Evolutionary conservation across 2,797 vertebrate genomes (phyloP), one percentile per base, ranked within the genome.

Genomic region (Acestrorhynchus altus): DNA sequence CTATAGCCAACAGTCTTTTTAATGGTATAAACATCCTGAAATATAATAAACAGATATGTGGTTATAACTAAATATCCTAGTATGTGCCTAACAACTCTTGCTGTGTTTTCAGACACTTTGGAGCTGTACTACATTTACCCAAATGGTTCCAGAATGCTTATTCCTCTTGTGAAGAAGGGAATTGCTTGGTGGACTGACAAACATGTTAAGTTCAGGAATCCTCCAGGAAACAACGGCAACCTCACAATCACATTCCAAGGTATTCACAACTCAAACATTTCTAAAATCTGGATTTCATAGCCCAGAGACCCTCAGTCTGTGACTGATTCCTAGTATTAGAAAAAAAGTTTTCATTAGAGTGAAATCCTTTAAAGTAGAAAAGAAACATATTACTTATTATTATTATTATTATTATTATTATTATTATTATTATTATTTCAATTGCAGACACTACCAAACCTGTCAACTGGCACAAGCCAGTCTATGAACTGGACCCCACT

Each of bases 171-270:
- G 28, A 99, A 95, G 87, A 98, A 94, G 85, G 97, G 96, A 59
- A 98, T 99, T 72, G 98, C 97, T 0, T 99, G 97, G 97, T 99
- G 97, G 97, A 99, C 98, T 64, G 98, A 99, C 92, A 99, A 98
- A 89, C 93, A 97, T 69, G 96, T 98, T 11, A 99, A 99, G 84
- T 99, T 99, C 89, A 96, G 95, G 90, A 99, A 99, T 91, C 97
- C 98, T 18, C 82, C 91, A 71, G 95, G 94, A 90, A 91, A 77
- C 80, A 76, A 90, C 83, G 76, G 79, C 76, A 95, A 93, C 81
- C 92, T 99, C 4, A 89, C 93, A 24, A 72, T 74, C 0, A 89
- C 92, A 85, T 99, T 99, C 83, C 89, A 93, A 92, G 96, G 98
- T 99, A 89, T 90, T 42, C 77, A 61, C 8, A 54, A 42, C 49